A percentile compares a stretch with the other conserved stretches of the same genome.
These are phyloP conservation scores for Eueides isabella DNA, from an alignment of 1,140 invertebrate genomes.

Conservation along the genomic window DNA sequence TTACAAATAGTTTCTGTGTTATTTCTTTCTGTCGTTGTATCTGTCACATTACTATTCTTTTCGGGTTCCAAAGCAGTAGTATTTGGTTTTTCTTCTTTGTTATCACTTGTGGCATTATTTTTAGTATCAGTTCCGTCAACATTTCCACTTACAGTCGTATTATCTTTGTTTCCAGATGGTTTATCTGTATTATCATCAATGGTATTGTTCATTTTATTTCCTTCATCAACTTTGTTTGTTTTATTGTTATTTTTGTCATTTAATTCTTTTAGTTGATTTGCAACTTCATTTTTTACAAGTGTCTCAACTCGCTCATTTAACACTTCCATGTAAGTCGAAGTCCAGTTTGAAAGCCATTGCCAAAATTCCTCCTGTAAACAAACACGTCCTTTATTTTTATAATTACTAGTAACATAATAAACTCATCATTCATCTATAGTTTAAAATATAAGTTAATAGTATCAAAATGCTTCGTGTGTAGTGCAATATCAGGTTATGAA, in stretches of 20 bases:
- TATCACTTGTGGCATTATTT: background rate
- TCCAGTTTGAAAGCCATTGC: slow-evolving; percentile 14
- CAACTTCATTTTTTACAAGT: slow-evolving; percentile 44
- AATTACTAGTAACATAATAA: too few relatives aligned
- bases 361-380: slow-evolving; percentile 6
- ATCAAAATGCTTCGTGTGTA: too few relatives aligned
- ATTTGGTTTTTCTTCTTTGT: background rate
- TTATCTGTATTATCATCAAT: slow-evolving; percentile 13
- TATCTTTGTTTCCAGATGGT: background rate
- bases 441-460: too few relatives aligned
- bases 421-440: too few relatives aligned
- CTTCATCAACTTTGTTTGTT: background rate
- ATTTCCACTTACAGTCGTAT: background rate
- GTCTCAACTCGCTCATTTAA: slow-evolving; percentile 35
- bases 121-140: background rate
- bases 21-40: background rate
- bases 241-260: slow-evolving; percentile 4
- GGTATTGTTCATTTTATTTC: background rate
- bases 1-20: background rate
- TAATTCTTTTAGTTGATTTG: slow-evolving; percentile 36
- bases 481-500: too few relatives aligned
- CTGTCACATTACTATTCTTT: background rate
- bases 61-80: background rate
- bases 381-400: too few relatives aligned
- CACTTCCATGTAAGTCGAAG: slow-evolving; percentile 1